Conservation (phyloP, 2,797 vertebrate species). For the Oreochromis mossambicus region DNA sequence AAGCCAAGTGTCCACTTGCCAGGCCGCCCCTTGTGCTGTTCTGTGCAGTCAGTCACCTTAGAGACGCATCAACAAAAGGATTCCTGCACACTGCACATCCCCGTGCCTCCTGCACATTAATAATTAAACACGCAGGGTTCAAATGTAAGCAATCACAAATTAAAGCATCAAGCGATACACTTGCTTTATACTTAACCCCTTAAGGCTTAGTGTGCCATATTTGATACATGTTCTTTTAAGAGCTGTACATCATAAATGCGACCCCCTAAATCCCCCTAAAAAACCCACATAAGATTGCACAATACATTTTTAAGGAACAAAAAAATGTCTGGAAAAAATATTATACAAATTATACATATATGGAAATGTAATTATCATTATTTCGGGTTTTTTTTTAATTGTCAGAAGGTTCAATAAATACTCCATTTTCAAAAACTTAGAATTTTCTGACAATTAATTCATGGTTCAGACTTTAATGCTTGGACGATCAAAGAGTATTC, state of each 20-base stretch:
- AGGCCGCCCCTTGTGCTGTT: background rate
- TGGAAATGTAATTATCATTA: background rate
- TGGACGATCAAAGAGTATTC: background rate
- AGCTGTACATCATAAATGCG: background rate
- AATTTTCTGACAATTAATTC: background rate
- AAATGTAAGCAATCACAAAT: background rate
- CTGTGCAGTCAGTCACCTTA: constrained; percentile 21
- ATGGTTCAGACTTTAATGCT: background rate
- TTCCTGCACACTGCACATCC: constrained; percentile 30
- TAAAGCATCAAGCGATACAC: background rate
- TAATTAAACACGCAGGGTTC: background rate
- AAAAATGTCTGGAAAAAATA: background rate
- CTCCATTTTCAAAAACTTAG: background rate
- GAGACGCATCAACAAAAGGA: constrained; percentile 55
- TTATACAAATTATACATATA: background rate
- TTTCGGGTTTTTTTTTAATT: rapidly evolving
- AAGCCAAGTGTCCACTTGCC: no score
- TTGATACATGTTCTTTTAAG: background rate
- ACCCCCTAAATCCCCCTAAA: background rate
- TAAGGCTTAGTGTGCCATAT: background rate
- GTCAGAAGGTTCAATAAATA: background rate
- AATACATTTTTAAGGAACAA: background rate
- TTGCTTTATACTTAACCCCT: background rate
- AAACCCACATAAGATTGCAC: background rate
- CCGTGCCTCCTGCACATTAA: background rate